Percentiles rank a stretch among this genome's conserved stretches.
Evolutionary conservation across 2,113 vertebrate genomes (phyloP).

Genomic region (Hippocampus zosterae): DNA sequence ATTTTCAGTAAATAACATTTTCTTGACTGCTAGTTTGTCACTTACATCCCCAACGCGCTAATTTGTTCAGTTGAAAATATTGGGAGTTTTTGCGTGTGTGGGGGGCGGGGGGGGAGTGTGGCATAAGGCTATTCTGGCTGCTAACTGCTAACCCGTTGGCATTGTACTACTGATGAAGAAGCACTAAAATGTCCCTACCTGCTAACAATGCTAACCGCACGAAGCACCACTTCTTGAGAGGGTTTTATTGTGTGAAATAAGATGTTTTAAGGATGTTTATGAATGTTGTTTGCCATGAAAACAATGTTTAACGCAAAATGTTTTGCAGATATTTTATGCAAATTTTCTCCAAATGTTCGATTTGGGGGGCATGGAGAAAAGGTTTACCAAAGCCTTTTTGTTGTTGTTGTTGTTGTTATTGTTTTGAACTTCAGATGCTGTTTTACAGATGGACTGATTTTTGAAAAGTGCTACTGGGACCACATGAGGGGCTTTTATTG

Average conservation of each 20-base stretch:
- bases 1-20: neutral
- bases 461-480: neutral
- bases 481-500: neutral
- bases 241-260: neutral
- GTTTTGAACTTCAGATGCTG: neutral
- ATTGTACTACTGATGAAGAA: constrained; percentile 9
- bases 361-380: neutral
- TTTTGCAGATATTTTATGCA: constrained; percentile 15
- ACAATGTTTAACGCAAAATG: neutral
- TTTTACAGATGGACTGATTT: neutral
- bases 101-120: too few species aligned
- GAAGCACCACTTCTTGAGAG: neutral
- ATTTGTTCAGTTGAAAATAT: neutral
- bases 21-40: neutral
- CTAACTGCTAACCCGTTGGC: neutral
- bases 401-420: neutral
- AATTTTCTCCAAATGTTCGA: neutral
- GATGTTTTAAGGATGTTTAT: neutral
- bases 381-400: constrained; percentile 58
- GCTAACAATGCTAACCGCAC: neutral
- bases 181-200: neutral
- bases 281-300: neutral
- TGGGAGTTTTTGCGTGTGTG: too few species aligned
- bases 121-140: neutral
- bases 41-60: neutral